Percentiles rank a stretch among this genome's conserved stretches.
Conservation (phyloP, 37 sponge, comb jelly and placozoan genomes). For the Beroe ovata region DNA sequence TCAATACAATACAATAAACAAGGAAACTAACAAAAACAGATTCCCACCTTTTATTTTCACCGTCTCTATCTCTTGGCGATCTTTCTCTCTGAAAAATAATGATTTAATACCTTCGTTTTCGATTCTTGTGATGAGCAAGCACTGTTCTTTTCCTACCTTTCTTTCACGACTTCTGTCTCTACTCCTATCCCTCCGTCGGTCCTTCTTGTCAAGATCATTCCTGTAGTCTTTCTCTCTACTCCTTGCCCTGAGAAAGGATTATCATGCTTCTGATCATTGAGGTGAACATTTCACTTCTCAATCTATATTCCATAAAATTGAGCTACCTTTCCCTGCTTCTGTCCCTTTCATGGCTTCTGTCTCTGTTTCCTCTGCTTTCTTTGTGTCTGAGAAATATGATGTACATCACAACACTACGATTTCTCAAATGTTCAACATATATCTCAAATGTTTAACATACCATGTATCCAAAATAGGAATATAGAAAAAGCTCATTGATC, state of each 20-base stretch:
- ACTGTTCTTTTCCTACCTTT: background rate
- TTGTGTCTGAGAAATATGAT: slow-evolving; percentile 17
- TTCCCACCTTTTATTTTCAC: background rate
- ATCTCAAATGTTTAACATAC: too few relatives aligned
- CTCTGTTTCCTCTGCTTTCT: slow-evolving; percentile 17
- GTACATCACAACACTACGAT: too few relatives aligned
- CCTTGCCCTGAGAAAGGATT: too few relatives aligned
- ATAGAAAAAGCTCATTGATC: too few relatives aligned
- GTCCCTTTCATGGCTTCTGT: slow-evolving; percentile 33
- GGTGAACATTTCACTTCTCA: too few relatives aligned
- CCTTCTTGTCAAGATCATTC: slow-evolving; percentile 6
- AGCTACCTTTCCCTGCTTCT: slow-evolving; percentile 20
- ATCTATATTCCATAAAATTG: too few relatives aligned
- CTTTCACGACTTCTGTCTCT: slow-evolving; percentile 58
- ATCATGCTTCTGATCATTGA: too few relatives aligned
- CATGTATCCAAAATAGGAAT: too few relatives aligned
- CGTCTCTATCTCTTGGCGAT: background rate
- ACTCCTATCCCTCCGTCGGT: slow-evolving; percentile 32
- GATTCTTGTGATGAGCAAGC: background rate
- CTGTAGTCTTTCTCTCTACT: background rate
- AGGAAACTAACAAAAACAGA: too few relatives aligned
- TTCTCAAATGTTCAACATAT: too few relatives aligned
- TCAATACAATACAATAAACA: too few relatives aligned
- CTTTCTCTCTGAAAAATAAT: background rate
- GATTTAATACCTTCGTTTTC: background rate